These are phyloP conservation scores for Archips xylosteana DNA, from an alignment of 2,888 invertebrate genomes.

Conservation along the genomic window DNA sequence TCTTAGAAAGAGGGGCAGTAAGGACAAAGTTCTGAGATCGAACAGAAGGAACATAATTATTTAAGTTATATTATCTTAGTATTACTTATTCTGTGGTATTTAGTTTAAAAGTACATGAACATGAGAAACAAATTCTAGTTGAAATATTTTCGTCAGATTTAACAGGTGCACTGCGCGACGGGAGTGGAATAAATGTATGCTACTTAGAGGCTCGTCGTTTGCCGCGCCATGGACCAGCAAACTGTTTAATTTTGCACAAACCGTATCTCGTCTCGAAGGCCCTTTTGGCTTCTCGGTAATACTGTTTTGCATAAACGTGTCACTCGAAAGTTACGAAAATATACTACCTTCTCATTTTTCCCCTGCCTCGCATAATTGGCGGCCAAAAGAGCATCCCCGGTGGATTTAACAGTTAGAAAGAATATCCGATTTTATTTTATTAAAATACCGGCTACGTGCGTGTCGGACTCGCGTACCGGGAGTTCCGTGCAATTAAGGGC, in stretches of 20 bases:
- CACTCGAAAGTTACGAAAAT: constrained; percentile 21
- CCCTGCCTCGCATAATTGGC: constrained; percentile 33
- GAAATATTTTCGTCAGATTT: constrained; percentile 10
- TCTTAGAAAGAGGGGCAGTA: too few relatives aligned
- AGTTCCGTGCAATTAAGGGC: too few relatives aligned
- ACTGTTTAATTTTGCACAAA: constrained; percentile 24
- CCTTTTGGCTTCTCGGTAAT: constrained; percentile 28
- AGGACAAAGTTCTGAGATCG: too few relatives aligned
- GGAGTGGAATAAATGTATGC: constrained; percentile 20
- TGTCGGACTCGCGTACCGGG: too few relatives aligned
- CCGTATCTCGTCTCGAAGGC: constrained; percentile 25
- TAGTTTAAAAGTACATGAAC: constrained; percentile 1
- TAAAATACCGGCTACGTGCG: background rate
- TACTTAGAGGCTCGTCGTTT: constrained; percentile 26
- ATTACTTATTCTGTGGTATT: background rate
- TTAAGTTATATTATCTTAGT: too few relatives aligned
- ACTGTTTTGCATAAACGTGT: constrained; percentile 40
- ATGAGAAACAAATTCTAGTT: constrained; percentile 5
- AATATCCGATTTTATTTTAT: background rate
- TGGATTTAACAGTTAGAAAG: constrained; percentile 3
- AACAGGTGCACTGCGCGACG: constrained; percentile 9
- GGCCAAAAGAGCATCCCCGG: constrained; percentile 23
- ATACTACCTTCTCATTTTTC: constrained; percentile 28
- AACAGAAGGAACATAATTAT: too few relatives aligned
- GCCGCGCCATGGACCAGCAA: constrained; percentile 9